These are phyloP conservation scores for Columba livia DNA, from an alignment of 2,113 vertebrate species.

Conservation along the genomic window DNA sequence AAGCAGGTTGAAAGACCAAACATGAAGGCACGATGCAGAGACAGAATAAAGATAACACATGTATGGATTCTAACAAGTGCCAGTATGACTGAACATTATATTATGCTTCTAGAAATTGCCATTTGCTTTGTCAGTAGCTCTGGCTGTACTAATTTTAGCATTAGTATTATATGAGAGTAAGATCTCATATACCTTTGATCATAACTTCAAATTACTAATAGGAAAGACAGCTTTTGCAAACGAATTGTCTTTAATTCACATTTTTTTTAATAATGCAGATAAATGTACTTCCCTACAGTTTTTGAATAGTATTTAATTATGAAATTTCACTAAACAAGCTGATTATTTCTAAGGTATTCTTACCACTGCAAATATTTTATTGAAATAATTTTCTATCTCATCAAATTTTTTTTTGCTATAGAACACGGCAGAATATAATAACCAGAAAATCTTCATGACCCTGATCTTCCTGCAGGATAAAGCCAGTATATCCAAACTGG, in stretches of 20 bases:
- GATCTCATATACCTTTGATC: neutral
- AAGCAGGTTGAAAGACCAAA: neutral
- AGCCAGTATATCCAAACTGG: neutral
- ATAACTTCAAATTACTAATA: neutral
- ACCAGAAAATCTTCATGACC: neutral
- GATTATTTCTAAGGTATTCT: neutral
- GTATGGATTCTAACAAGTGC: neutral
- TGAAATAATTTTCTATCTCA: neutral
- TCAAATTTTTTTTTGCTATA: neutral
- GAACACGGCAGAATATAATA: neutral
- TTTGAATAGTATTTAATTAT: neutral
- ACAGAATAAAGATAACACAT: neutral
- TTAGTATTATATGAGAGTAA: neutral
- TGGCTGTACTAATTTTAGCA: neutral
- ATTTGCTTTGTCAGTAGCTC: neutral
- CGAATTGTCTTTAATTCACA: neutral
- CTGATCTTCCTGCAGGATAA: neutral
- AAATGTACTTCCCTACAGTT: neutral
- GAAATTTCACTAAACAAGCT: neutral
- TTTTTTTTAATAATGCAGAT: neutral
- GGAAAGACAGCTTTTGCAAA: neutral
- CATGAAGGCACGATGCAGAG: neutral
- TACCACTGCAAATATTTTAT: neutral
- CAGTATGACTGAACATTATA: neutral
- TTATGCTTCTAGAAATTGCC: neutral